Evolutionary conservation across 2,113 vertebrate genomes (phyloP).

Genomic region (Chionodraco myersi): DNA sequence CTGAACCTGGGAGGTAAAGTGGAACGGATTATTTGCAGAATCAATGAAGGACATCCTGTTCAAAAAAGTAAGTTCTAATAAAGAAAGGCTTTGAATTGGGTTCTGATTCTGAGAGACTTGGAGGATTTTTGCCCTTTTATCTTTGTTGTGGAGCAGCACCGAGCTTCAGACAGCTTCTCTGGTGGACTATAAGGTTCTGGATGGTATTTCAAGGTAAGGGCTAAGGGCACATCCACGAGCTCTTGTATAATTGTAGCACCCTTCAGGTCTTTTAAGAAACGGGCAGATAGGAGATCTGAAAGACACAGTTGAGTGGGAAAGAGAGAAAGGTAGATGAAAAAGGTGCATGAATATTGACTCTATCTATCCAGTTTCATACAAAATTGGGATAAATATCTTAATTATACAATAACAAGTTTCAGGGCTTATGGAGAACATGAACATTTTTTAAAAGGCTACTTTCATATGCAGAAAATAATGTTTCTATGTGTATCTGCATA

Average conservation of each 20-base stretch:
- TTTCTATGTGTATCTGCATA: constrained; percentile 64
- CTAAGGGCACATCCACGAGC: constrained; percentile 66
- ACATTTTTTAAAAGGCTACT: constrained; percentile 17
- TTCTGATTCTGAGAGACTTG: constrained; percentile 63
- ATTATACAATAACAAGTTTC: not conserved
- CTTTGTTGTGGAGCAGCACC: constrained; percentile 42
- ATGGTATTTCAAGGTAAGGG: constrained; percentile 80
- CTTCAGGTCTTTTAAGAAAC: constrained; percentile 20
- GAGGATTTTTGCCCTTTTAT: constrained; percentile 53
- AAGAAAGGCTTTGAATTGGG: constrained; percentile 46
- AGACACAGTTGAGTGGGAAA: constrained; percentile 1
- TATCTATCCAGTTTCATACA: constrained; percentile 13
- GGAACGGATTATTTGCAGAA: constrained; percentile 54
- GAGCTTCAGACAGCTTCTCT: constrained; percentile 61
- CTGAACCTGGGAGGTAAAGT: constrained; percentile 49
- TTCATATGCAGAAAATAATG: constrained; percentile 41
- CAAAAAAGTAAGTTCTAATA: constrained; percentile 63
- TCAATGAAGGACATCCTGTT: constrained; percentile 65
- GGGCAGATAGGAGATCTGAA: constrained; percentile 33
- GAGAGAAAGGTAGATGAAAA: not conserved
- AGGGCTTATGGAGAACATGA: not conserved
- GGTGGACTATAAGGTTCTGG: constrained; percentile 76
- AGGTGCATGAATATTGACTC: not conserved
- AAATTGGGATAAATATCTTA: constrained; percentile 59
- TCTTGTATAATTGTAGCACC: constrained; percentile 24